Conservation (phyloP, 2,888 invertebrate genomes). For the Ophion costatus region DNA sequence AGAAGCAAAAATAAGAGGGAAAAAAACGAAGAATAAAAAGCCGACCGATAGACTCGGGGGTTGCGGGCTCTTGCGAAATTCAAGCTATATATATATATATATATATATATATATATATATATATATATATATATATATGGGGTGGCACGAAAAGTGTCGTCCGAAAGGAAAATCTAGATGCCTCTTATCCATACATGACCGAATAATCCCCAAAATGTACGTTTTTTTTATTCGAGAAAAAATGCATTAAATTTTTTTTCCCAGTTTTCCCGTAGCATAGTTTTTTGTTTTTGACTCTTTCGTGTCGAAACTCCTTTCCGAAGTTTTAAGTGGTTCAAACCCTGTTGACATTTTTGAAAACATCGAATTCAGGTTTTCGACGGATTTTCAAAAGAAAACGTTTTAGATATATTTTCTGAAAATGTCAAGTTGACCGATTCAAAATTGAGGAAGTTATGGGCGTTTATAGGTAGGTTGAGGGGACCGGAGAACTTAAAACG, state of each 20-base stretch:
- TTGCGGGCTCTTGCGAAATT: conserved; percentile 55
- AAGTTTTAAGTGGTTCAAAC: too few relatives aligned
- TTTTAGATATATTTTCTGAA: too few relatives aligned
- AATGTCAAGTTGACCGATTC: too few relatives aligned
- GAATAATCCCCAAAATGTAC: not conserved
- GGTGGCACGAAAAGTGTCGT: not conserved
- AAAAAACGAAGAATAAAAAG: not conserved
- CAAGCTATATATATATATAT: conserved; percentile 26
- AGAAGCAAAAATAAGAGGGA: conserved; percentile 41
- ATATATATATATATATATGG: not conserved
- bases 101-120: not conserved
- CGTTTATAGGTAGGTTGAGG: too few relatives aligned
- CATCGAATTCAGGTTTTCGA: too few relatives aligned
- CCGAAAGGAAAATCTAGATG: not conserved
- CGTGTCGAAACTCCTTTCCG: too few relatives aligned
- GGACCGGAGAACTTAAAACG: too few relatives aligned
- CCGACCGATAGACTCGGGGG: conserved; percentile 38
- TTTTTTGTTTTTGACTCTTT: too few relatives aligned
- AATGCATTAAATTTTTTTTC: not conserved
- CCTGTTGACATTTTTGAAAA: too few relatives aligned
- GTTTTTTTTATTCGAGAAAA: not conserved
- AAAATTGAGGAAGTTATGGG: too few relatives aligned
- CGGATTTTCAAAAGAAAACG: too few relatives aligned
- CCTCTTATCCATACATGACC: not conserved
- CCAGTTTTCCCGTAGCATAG: too few relatives aligned